Evolutionary conservation across 2,797 vertebrate genomes (phyloP).

Genomic region (Cirrhinus molitorella): DNA sequence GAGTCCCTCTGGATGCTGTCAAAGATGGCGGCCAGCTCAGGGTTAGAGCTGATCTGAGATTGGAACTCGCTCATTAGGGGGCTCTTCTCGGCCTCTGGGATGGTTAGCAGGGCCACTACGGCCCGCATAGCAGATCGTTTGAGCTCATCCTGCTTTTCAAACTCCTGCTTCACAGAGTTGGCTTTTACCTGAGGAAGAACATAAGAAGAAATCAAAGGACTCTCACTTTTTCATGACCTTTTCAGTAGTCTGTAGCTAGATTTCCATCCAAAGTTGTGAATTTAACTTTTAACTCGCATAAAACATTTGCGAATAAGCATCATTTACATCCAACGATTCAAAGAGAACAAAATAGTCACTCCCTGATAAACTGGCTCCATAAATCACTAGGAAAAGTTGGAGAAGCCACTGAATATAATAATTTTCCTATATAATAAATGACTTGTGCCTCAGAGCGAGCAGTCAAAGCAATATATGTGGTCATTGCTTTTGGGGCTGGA

Average conservation of each 20-base stretch:
- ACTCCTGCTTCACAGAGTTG: slow-evolving; percentile 98
- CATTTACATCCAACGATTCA: too few species aligned
- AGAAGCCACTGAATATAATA: too few species aligned
- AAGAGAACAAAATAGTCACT: too few species aligned
- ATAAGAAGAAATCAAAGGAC: slow-evolving; percentile 3
- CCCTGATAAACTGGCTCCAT: too few species aligned
- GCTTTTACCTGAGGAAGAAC: slow-evolving; percentile 88
- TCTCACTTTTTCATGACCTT: neutral
- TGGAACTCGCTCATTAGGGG: slow-evolving; percentile 99
- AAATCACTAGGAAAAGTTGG: too few species aligned
- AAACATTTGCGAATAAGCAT: too few species aligned
- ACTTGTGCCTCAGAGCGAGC: too few species aligned
- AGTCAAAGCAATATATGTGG: too few species aligned
- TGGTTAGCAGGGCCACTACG: slow-evolving; percentile 94
- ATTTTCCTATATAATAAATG: too few species aligned
- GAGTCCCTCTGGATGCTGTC: slow-evolving; percentile 99
- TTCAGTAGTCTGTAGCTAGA: neutral
- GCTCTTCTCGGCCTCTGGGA: slow-evolving; percentile 98
- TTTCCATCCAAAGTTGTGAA: too few species aligned
- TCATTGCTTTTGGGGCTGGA: too few species aligned
- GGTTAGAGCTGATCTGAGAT: slow-evolving; percentile 98
- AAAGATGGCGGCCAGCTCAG: slow-evolving; percentile 98
- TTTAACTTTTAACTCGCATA: too few species aligned
- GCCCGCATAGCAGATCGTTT: slow-evolving; percentile 98
- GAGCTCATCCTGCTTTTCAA: slow-evolving; percentile 98